Base-by-base conservation (phyloP, 2,888 invertebrate species). In the Minunthozetes semirufus region DNA sequence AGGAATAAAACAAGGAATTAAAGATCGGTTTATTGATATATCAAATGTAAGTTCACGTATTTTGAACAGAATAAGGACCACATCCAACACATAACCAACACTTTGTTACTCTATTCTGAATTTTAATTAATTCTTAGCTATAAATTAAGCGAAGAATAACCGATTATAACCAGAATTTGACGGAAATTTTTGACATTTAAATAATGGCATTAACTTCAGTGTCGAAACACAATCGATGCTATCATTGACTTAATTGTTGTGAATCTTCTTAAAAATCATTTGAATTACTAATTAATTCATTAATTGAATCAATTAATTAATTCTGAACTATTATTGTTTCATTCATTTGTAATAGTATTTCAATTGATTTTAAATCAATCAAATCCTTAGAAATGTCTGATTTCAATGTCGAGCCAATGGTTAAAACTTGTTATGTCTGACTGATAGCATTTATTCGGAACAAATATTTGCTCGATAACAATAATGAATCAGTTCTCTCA, bases 21-120 rank as follows among this genome's bases (percentile, higher is more conserved):
- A 48, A 53, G 6, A 17, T 33, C 33, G 53, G 53, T 53, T 8
- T 53, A 19, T 4, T n/a, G 22, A 22, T 9, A 56, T 25, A 33
- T 38, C 5, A 33, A 46, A 29, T 68, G 42, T 68, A 13, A 46
- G 17, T 68, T 68, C 68, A 68, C 68, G 68, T 68, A 68, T 68
- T 68, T 46, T 22, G 56, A 19, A 25, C 56, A 22, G 19, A 56
- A 17, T 56, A 22, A 42, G 42, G 46, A 42, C 42, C 68, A 13
- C 42, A 46, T 68, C 19, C 38, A 46, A 68, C 68, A 68, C 68
- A 38, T n/a, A n/a, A n/a, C n/a, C n/a, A n/a, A n/a, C n/a, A n/a
- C n/a, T 42, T 46, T 13, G 42, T 29, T 59, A 59, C 22, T 27
- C 59, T 22, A 59, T 59, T 27, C 33, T 68, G 68, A 68, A 42